A percentile compares a stretch with the other conserved stretches of the same genome.
Conservation (phyloP, 2,113 vertebrate species). For the Vulpes ferrilata region DNA sequence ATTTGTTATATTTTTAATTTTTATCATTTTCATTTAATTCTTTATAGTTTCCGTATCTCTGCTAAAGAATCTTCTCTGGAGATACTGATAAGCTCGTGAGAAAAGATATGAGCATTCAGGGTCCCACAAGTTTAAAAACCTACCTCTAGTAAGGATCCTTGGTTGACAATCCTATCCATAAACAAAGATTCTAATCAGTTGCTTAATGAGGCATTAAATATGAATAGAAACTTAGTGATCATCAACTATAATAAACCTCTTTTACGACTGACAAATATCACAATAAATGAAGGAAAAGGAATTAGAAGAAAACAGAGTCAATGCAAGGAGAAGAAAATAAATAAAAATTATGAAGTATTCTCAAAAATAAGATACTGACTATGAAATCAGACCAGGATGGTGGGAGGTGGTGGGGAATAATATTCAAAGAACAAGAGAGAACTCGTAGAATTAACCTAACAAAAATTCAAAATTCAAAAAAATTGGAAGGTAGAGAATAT, state of each 20-base stretch:
- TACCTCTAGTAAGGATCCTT: background rate
- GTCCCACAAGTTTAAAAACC: background rate
- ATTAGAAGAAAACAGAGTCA: background rate
- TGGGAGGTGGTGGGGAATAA: background rate
- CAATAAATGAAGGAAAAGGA: background rate
- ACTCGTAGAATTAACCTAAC: background rate
- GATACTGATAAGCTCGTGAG: background rate
- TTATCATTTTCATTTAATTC: background rate
- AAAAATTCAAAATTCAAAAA: background rate
- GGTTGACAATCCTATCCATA: background rate
- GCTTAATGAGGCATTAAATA: constrained; percentile 8
- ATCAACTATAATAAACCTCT: background rate
- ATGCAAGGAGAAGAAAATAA: background rate
- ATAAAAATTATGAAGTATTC: background rate
- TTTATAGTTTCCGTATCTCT: background rate
- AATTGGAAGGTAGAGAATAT: background rate
- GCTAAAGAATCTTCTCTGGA: background rate
- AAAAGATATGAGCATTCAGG: background rate
- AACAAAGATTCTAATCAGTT: background rate
- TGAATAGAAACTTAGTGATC: background rate
- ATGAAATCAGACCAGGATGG: background rate
- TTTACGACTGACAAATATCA: background rate
- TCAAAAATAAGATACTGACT: background rate
- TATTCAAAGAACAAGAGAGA: background rate
- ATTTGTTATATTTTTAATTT: background rate